Evolutionary conservation across 2,888 invertebrate species (phyloP).

Genomic region (Apamea anceps): DNA sequence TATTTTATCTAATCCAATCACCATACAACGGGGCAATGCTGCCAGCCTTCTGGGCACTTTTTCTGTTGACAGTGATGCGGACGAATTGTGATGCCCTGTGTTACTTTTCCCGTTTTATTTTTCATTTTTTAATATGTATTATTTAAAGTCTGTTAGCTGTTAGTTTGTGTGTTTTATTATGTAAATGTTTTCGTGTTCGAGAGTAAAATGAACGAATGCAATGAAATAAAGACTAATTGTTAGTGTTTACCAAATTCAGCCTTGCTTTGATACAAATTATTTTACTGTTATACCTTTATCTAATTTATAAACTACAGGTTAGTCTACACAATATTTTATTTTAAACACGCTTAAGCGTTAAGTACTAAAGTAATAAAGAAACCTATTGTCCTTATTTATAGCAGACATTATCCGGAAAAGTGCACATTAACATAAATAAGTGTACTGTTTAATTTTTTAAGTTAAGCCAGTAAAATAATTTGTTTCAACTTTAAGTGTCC

Average conservation of each 20-base stretch:
- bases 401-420: slow-evolving; percentile 16
- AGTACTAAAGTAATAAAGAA: slow-evolving; percentile 34
- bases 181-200: not conserved
- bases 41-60: not conserved
- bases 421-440: slow-evolving; percentile 43
- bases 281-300: not conserved
- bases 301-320: not conserved
- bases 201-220: not conserved
- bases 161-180: not conserved
- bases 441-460: not conserved
- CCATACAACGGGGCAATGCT: not conserved
- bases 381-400: slow-evolving; percentile 30
- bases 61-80: no score
- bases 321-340: slow-evolving; percentile 11
- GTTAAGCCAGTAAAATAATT: slow-evolving; percentile 6
- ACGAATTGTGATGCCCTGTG: not conserved
- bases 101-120: not conserved
- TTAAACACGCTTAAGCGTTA: slow-evolving; percentile 3
- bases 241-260: not conserved
- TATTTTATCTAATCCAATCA: not conserved
- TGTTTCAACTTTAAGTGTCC: not conserved
- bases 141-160: not conserved
- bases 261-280: not conserved
- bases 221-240: not conserved
- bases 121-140: not conserved